phyloP scores from a whole-genome alignment of 2,797 vertebrate genomes.

The Danio choprae region DNA sequence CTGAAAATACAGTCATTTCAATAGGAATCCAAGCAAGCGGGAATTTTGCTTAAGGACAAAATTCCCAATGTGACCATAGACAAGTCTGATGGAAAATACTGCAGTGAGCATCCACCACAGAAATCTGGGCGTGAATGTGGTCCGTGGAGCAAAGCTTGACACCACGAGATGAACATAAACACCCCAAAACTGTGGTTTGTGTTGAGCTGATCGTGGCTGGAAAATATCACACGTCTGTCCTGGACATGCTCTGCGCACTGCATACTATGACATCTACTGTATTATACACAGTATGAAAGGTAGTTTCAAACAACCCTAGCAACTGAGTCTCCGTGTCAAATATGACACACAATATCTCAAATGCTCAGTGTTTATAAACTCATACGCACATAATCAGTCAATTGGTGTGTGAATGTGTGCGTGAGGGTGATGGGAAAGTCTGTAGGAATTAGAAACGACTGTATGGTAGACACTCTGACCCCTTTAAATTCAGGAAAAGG shows the following conservation, averaged over 20 bases:
- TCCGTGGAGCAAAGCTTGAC: background rate
- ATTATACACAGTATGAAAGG: background rate
- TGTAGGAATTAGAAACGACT: background rate
- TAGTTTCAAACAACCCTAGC: background rate
- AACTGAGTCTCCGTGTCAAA: background rate
- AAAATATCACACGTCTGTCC: background rate
- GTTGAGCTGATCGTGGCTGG: background rate
- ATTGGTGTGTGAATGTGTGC: background rate
- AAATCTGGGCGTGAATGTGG: background rate
- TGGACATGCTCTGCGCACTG: background rate
- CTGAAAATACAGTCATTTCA: background rate
- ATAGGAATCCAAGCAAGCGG: background rate
- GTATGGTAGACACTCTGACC: constrained; percentile 12
- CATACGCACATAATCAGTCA: background rate
- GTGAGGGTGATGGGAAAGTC: background rate
- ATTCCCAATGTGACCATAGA: background rate
- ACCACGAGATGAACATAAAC: background rate
- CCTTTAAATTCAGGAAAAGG: constrained; percentile 6
- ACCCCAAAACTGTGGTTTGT: background rate
- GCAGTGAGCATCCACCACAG: background rate
- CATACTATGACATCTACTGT: background rate
- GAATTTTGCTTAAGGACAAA: background rate
- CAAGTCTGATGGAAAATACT: background rate
- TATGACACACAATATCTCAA: background rate
- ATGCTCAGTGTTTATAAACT: background rate